Percentiles rank a stretch among this genome's conserved stretches.
Conservation (phyloP, 2,888 invertebrate genomes). For the Perdita meconis region DNA sequence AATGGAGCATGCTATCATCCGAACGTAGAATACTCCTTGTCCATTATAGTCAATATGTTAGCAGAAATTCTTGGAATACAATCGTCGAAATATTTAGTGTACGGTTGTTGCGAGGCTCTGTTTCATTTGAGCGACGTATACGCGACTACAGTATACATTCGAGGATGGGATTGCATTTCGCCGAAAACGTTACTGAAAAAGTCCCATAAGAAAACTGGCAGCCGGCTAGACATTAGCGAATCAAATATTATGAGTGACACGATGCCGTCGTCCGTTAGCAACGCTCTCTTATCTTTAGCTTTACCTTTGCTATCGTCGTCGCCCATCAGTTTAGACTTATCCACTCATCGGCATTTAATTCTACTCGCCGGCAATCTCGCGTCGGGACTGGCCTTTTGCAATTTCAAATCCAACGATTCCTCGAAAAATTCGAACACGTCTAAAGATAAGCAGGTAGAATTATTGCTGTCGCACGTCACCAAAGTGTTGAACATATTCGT, state of each 20-base stretch:
- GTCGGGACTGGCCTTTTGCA: constrained; percentile 81
- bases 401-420: constrained; percentile 83
- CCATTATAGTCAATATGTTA: constrained; percentile 86
- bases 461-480: constrained; percentile 88
- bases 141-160: constrained; percentile 88
- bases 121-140: constrained; percentile 88
- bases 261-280: constrained; percentile 58
- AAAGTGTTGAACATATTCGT: constrained; percentile 90
- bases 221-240: constrained; percentile 62
- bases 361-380: constrained; percentile 84
- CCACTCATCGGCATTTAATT: constrained; percentile 83
- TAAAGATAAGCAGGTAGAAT: constrained; percentile 85
- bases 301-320: constrained; percentile 85
- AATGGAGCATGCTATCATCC: constrained; percentile 69
- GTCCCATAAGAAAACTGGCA: constrained; percentile 63
- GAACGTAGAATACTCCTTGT: constrained; percentile 85
- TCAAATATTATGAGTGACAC: constrained; percentile 53
- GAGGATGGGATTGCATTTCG: constrained; percentile 87
- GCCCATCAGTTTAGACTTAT: constrained; percentile 85
- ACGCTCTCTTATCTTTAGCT: constrained; percentile 80
- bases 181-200: constrained; percentile 72
- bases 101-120: constrained; percentile 89
- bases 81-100: constrained; percentile 88
- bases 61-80: constrained; percentile 86
- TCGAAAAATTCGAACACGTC: constrained; percentile 78